Base-by-base conservation (phyloP, 2,797 vertebrate genomes). In the Xenentodon cancila region DNA sequence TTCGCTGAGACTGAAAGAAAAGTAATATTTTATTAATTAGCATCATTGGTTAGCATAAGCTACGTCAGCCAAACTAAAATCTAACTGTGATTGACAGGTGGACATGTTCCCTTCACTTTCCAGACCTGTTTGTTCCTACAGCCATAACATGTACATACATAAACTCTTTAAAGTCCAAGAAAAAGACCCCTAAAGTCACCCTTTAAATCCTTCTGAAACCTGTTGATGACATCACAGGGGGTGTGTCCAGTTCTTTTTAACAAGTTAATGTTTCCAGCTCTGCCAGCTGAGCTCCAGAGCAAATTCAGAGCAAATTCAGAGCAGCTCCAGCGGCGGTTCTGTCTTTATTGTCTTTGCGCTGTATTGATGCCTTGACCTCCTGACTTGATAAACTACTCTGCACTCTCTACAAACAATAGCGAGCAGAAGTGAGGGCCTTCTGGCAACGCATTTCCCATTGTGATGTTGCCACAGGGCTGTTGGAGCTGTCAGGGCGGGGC, bases 301-400 rank as follows among this genome's bases (percentile, higher is more conserved):
- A 73, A 74, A 79, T 37, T 18, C 63, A 64, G 78, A 71, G 55
- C 65, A 73, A 74, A 79, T 37, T 18, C 49, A 17, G 53, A 57
- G 61, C 3, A 25, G 27, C 65, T 63, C 54, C 53, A 8, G 59
- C 57, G 47, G 80, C 65, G 74, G 73, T 53, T 55, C 40, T 61
- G 64, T n/a, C 4, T 6, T 44, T 17, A 17, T n/a, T 45, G 53
- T 70, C 73, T 80, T 71, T 81, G 71, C 20, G 75, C 64, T 19
- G 16, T 65, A 66, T 71, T 77, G 82, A 89, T 66, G 61, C 47
- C 79, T 79, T 89, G 85, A 91, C 90, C 88, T 86, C 68, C 44
- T 52, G 79, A 73, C 86, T 89, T 54, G 59, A 91, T 89, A 70
- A 86, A 91, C 84, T 77, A 65, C 75, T 66, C 61, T 17, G 71